phyloP scores from a whole-genome alignment of 2,797 vertebrate genomes.

The Platyrinchus mystaceus region DNA sequence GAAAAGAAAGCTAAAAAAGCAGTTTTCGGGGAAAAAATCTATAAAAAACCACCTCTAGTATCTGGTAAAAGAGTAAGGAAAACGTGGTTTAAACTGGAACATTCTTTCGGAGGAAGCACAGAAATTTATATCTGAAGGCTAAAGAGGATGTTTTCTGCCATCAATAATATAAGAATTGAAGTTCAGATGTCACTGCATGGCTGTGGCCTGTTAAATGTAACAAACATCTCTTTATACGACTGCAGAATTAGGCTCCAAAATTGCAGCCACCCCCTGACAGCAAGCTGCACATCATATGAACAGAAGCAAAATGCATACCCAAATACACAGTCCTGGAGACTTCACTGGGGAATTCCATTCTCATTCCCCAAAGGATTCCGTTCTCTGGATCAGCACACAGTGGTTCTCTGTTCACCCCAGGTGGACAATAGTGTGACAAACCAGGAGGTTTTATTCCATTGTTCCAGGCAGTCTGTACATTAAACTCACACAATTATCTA shows the following conservation, averaged over 20 bases:
- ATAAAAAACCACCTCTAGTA: background rate
- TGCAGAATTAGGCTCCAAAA: background rate
- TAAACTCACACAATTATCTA: background rate
- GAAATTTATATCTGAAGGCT: background rate
- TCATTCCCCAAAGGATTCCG: background rate
- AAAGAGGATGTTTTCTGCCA: background rate
- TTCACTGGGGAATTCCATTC: background rate
- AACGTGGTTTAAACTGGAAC: background rate
- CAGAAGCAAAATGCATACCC: background rate
- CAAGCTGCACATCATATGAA: background rate
- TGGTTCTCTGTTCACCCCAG: background rate
- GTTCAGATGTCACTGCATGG: background rate
- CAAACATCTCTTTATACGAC: background rate
- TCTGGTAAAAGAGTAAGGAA: background rate
- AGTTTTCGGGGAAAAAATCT: background rate
- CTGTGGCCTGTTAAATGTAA: background rate
- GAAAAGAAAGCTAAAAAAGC: background rate
- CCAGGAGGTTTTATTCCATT: background rate
- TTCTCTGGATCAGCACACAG: background rate
- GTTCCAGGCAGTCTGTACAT: background rate
- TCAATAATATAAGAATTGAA: background rate
- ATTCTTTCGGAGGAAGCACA: background rate
- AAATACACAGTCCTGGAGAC: background rate
- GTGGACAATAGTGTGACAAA: background rate
- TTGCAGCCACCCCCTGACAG: background rate